phyloP scores from a whole-genome alignment of 1,140 invertebrate species.

The Mycetomoellerius zeteki region DNA sequence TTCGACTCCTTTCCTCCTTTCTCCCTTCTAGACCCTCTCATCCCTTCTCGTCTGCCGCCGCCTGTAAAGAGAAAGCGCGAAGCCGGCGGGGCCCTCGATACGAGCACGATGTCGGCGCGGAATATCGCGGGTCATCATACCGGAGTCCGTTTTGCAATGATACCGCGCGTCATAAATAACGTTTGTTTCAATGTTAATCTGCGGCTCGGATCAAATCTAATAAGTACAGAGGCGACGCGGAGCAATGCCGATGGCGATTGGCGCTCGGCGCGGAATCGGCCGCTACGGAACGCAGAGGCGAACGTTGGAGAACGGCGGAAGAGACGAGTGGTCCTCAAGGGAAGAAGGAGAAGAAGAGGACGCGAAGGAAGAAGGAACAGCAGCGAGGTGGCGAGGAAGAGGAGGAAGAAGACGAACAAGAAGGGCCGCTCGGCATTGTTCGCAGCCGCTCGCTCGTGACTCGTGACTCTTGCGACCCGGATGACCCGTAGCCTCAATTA shows the following conservation, averaged over 20 bases:
- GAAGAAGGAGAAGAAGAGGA: conserved; percentile 10
- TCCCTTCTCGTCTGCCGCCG: conserved; percentile 12
- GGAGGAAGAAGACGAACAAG: conserved; percentile 54
- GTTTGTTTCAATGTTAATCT: conserved; percentile 86
- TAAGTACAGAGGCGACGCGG: conserved; percentile 83
- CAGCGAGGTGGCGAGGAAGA: background rate
- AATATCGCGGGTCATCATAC: conserved; percentile 85
- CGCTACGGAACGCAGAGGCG: conserved; percentile 21
- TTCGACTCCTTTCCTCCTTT: background rate
- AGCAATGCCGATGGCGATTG: conserved; percentile 80
- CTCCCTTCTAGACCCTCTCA: background rate
- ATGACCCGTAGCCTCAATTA: conserved; percentile 87
- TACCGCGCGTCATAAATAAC: conserved; percentile 85
- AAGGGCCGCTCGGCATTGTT: conserved; percentile 82
- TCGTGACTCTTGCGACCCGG: conserved; percentile 86
- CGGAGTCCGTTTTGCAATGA: conserved; percentile 79
- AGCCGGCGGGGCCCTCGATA: conserved; percentile 23
- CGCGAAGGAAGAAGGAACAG: background rate
- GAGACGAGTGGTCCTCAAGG: conserved; percentile 3
- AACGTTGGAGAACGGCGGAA: background rate
- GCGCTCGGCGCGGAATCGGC: conserved; percentile 27
- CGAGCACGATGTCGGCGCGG: conserved; percentile 63
- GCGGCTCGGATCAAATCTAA: conserved; percentile 84
- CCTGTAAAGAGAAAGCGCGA: conserved; percentile 47
- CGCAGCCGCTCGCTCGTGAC: conserved; percentile 86